Conservation (phyloP, 2,113 vertebrate species). For the Rhea americana region DNA sequence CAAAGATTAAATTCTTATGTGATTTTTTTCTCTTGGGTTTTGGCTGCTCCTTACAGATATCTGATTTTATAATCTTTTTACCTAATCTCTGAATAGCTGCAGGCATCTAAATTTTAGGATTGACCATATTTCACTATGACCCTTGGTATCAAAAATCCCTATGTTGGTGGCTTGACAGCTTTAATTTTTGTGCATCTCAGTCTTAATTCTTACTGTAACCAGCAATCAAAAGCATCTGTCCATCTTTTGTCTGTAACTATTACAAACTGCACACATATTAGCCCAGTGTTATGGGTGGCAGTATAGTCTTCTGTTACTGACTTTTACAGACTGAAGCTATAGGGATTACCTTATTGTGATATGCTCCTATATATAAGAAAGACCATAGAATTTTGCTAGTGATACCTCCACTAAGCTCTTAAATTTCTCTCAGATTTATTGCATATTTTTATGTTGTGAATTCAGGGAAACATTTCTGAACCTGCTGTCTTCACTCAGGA, state of each 20-base stretch:
- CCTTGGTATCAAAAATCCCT: not conserved
- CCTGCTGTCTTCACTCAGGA: not conserved
- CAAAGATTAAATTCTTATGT: not conserved
- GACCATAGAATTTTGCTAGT: not conserved
- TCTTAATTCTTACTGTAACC: not conserved
- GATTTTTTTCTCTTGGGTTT: not conserved
- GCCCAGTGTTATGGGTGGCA: not conserved
- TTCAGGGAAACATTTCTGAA: not conserved
- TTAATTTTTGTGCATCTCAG: not conserved
- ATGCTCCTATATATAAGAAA: not conserved
- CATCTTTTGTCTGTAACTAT: not conserved
- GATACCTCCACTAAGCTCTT: not conserved
- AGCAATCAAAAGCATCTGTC: not conserved
- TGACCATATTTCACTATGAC: not conserved
- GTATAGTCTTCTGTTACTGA: not conserved
- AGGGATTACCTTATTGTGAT: not conserved
- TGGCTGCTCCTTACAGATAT: not conserved
- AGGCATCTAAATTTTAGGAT: not conserved
- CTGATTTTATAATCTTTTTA: not conserved
- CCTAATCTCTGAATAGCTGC: not conserved
- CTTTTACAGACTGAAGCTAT: not conserved
- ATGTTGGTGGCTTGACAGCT: not conserved
- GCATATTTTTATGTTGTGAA: not conserved
- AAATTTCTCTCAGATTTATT: not conserved
- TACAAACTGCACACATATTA: not conserved